Evolutionary conservation across 1,140 invertebrate species (phyloP).

Genomic region (Diuraphis noxia): DNA sequence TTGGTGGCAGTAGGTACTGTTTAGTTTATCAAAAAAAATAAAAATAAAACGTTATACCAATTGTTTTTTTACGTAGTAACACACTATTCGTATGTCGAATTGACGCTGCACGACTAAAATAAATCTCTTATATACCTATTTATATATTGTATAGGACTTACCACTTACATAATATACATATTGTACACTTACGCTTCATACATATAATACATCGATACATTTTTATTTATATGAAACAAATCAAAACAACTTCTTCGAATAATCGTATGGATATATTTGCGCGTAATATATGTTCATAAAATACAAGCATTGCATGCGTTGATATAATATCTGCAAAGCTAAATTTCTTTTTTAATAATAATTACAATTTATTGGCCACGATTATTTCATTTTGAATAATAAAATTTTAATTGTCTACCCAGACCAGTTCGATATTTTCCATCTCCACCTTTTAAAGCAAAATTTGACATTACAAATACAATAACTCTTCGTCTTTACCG

Average conservation of each 20-base stretch:
- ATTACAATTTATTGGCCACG: background rate
- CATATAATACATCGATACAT: background rate
- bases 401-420: background rate
- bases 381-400: background rate
- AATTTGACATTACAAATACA: no score
- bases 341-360: no score
- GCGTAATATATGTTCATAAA: background rate
- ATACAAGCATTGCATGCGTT: no score
- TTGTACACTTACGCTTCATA: background rate
- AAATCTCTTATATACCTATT: background rate
- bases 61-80: background rate
- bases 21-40: background rate
- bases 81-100: background rate
- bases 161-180: background rate
- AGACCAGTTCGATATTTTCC: no score
- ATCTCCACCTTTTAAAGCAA: no score
- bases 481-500: no score
- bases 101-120: background rate
- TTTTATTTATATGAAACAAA: background rate
- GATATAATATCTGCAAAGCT: no score
- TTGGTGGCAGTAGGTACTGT: background rate
- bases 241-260: background rate
- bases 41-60: background rate
- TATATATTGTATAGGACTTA: background rate
- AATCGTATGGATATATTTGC: background rate